Evolutionary conservation across 1,140 invertebrate genomes (phyloP).

Genomic region (Cecropterus lyciades): DNA sequence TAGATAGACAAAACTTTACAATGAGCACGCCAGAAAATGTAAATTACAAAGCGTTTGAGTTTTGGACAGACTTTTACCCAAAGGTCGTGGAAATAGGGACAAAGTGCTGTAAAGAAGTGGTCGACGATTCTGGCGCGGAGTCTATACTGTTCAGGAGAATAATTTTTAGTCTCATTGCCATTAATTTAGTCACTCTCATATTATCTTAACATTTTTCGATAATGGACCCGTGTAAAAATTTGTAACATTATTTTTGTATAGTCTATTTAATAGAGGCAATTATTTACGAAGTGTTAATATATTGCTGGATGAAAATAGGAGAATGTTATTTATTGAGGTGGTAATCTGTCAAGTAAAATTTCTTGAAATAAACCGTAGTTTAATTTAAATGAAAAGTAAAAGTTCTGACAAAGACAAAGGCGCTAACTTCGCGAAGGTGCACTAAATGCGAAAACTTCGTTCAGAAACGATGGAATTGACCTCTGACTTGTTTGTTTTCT

Average conservation of each 20-base stretch:
- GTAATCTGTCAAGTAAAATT: constrained; percentile 28
- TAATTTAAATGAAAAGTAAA: constrained; percentile 8
- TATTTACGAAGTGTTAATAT: constrained; percentile 52
- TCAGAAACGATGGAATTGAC: neutral
- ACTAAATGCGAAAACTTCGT: constrained; percentile 12
- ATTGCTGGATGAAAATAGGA: constrained; percentile 7
- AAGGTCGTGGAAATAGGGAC: constrained; percentile 88
- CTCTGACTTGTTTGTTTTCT: constrained; percentile 1
- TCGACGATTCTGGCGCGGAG: constrained; percentile 65
- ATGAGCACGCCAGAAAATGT: constrained; percentile 87
- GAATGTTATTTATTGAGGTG: constrained; percentile 21
- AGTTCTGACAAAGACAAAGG: constrained; percentile 7
- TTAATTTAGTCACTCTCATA: constrained; percentile 54
- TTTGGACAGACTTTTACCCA: constrained; percentile 93
- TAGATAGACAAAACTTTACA: constrained; percentile 88
- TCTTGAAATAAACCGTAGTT: constrained; percentile 8
- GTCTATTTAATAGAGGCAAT: constrained; percentile 58
- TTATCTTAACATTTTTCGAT: constrained; percentile 48
- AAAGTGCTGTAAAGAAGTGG: constrained; percentile 87
- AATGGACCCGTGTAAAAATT: constrained; percentile 38
- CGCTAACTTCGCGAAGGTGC: neutral
- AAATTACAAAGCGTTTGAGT: constrained; percentile 90
- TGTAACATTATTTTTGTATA: constrained; percentile 75
- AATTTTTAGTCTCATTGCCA: constrained; percentile 50
- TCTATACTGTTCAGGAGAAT: constrained; percentile 46